Percentiles rank a stretch among this genome's conserved stretches.
Evolutionary conservation across 2,888 invertebrate genomes (phyloP).

Genomic region (Cloeon dipterum): DNA sequence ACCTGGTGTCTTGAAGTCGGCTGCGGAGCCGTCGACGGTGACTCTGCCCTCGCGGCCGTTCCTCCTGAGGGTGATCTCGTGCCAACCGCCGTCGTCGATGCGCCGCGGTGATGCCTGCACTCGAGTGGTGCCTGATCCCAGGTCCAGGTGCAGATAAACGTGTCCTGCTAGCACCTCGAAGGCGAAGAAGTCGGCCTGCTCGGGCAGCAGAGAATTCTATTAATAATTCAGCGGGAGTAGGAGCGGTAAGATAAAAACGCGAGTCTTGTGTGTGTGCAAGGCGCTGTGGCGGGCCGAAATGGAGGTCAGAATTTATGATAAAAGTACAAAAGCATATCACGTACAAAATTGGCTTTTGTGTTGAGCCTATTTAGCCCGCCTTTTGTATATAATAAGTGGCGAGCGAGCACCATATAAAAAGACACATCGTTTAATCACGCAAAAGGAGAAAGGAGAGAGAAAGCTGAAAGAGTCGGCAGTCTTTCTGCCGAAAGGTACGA

Average conservation of each 20-base stretch:
- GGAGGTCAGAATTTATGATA: no score
- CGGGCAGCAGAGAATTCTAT: constrained; percentile 4
- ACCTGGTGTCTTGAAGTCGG: constrained; percentile 77
- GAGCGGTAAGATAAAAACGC: no score
- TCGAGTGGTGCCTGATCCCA: constrained; percentile 76
- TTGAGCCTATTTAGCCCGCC: background rate
- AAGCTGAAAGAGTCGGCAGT: no score
- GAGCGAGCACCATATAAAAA: no score
- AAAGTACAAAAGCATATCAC: no score
- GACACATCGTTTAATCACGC: no score
- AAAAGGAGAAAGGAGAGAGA: no score
- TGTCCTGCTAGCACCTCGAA: constrained; percentile 87
- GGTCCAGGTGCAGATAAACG: constrained; percentile 74
- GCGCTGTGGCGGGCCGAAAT: no score
- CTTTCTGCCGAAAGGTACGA: no score
- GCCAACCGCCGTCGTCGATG: constrained; percentile 84
- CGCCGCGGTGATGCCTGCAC: constrained; percentile 54
- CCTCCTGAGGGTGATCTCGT: constrained; percentile 64
- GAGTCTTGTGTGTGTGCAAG: no score
- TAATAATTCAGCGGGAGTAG: no score
- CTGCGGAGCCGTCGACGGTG: constrained; percentile 73
- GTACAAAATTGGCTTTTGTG: background rate
- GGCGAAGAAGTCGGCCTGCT: constrained; percentile 72
- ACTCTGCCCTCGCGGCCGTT: constrained; percentile 66
- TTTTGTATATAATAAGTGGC: no score